A percentile compares a stretch with the other conserved stretches of the same genome.
Conservation (phyloP, 2,113 vertebrate genomes). For the Grammomys dolichurus region DNA sequence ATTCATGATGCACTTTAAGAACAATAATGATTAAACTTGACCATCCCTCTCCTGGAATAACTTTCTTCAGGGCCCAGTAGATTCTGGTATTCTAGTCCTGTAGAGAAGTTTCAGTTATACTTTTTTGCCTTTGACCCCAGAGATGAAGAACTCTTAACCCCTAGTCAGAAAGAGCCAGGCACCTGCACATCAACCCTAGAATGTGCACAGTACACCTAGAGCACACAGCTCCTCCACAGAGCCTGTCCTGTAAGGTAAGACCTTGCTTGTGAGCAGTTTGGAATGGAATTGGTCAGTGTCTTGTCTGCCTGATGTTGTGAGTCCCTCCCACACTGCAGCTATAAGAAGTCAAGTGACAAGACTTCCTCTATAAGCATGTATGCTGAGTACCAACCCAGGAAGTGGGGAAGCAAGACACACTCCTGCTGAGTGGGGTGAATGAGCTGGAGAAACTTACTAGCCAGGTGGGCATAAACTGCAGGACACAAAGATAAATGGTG, state of each 20-base stretch:
- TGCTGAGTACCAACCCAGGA: not conserved
- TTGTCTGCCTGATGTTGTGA: not conserved
- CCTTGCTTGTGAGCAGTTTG: not conserved
- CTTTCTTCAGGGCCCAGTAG: not conserved
- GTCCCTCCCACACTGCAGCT: not conserved
- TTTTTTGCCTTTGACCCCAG: not conserved
- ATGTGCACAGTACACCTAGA: not conserved
- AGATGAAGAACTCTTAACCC: not conserved
- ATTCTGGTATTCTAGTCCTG: not conserved
- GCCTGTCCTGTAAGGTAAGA: not conserved
- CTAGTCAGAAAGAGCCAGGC: not conserved
- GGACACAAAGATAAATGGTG: not conserved
- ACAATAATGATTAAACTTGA: not conserved
- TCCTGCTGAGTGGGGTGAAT: not conserved
- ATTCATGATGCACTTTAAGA: not conserved
- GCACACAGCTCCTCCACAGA: not conserved
- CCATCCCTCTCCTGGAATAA: not conserved
- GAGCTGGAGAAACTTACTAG: not conserved
- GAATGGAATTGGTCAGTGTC: not conserved
- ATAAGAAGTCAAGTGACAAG: not conserved
- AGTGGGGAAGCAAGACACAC: not conserved
- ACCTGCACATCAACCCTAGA: not conserved
- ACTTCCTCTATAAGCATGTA: accelerated
- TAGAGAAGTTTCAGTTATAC: not conserved
- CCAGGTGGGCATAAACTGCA: accelerated